A percentile compares a stretch with the other conserved stretches of the same genome.
Conservation (phyloP, 2,113 vertebrate genomes). For the Tragelaphus buxtoni region DNA sequence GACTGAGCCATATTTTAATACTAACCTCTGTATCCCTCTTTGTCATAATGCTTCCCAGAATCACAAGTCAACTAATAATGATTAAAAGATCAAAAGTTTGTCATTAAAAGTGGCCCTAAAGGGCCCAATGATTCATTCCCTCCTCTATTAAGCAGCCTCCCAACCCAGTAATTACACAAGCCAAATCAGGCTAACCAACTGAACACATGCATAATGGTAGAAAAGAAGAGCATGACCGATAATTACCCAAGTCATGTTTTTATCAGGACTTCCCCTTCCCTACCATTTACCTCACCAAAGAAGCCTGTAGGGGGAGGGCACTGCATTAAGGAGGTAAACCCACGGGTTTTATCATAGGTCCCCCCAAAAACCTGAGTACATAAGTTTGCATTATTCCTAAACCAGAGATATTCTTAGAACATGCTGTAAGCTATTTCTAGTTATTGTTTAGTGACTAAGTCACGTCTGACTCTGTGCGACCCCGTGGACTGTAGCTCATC, state of each 20-base stretch:
- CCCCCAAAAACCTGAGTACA: neutral
- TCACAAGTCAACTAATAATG: neutral
- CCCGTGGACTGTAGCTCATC: fast-evolving
- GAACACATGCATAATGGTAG: neutral
- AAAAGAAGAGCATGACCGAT: neutral
- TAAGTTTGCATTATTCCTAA: neutral
- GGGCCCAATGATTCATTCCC: neutral
- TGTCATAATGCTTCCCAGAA: neutral
- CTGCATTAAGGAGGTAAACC: neutral
- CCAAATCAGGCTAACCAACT: neutral
- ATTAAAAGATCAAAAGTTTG: neutral
- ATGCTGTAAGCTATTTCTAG: neutral
- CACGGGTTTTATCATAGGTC: neutral
- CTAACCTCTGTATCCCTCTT: neutral
- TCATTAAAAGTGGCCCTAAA: neutral
- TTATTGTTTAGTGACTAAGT: neutral
- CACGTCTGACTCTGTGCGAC: neutral
- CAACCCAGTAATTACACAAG: neutral
- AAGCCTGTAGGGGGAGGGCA: fast-evolving
- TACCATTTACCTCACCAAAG: neutral
- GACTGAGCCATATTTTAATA: neutral
- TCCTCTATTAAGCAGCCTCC: neutral
- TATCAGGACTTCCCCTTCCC: neutral
- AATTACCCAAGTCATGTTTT: neutral
- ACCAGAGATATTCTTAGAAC: neutral